Percentiles rank a stretch among this genome's conserved stretches.
phyloP scores from a whole-genome alignment of 2,797 vertebrate species.

The Cottoperca gobio region DNA sequence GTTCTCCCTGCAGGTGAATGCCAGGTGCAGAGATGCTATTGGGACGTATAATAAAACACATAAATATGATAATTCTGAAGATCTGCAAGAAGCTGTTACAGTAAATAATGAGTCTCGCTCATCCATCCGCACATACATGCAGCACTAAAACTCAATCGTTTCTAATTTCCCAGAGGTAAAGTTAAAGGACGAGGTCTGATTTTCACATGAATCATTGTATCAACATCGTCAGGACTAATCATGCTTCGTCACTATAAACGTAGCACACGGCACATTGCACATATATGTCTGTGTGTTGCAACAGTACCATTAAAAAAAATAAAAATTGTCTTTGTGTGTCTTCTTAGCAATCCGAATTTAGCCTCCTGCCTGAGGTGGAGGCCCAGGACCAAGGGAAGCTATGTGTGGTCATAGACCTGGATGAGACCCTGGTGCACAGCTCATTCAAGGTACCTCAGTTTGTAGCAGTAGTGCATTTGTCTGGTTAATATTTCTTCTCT shows the following conservation, averaged over 20 bases:
- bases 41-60: slow-evolving; percentile 7
- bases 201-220: slow-evolving; percentile 24
- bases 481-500: neutral
- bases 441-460: slow-evolving; percentile 89
- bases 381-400: slow-evolving; percentile 89
- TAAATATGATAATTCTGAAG: slow-evolving; percentile 21
- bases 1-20: slow-evolving; percentile 9
- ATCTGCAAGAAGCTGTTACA: slow-evolving; percentile 11
- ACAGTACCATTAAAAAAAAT: neutral
- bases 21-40: neutral
- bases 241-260: neutral
- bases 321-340: slow-evolving; percentile 37
- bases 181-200: neutral
- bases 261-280: neutral
- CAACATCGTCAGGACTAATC: neutral
- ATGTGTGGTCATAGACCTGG: slow-evolving; percentile 92
- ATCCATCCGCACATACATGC: neutral
- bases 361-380: slow-evolving; percentile 89
- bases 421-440: slow-evolving; percentile 92
- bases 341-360: slow-evolving; percentile 83
- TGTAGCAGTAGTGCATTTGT: neutral
- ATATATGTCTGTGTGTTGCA: neutral
- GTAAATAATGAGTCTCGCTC: slow-evolving; percentile 13
- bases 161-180: slow-evolving; percentile 51
- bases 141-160: neutral